phyloP scores from a whole-genome alignment of 2,113 vertebrate genomes.

The Channa maculata region DNA sequence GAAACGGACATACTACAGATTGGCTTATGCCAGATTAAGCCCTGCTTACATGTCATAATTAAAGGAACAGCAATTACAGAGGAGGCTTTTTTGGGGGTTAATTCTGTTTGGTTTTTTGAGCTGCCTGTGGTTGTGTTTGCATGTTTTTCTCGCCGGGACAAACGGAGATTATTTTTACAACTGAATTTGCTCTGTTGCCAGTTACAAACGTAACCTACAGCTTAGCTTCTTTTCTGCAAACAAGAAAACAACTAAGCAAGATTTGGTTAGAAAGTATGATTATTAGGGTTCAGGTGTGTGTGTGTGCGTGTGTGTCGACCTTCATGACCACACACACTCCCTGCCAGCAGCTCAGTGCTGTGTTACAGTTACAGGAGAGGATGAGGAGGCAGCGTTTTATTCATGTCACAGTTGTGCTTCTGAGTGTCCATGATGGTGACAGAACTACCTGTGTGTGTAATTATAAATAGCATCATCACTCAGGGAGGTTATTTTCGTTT shows the following conservation, averaged over 20 bases:
- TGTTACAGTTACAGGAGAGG: background rate
- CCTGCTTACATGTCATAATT: too few relatives aligned
- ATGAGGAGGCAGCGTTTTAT: background rate
- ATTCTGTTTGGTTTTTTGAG: background rate
- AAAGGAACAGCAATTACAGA: conserved; percentile 15
- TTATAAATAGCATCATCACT: conserved; percentile 10
- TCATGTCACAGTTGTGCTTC: background rate
- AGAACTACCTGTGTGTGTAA: background rate
- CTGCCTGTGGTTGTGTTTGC: background rate
- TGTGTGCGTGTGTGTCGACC: background rate
- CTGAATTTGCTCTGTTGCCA: too few relatives aligned
- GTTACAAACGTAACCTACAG: too few relatives aligned
- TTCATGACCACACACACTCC: background rate
- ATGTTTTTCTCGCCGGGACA: too few relatives aligned
- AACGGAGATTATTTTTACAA: too few relatives aligned
- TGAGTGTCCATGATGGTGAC: conserved; percentile 4
- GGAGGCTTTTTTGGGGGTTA: background rate
- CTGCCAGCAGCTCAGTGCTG: background rate
- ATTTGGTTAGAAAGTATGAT: too few relatives aligned
- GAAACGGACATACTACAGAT: background rate
- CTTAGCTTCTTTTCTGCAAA: background rate
- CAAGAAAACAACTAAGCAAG: too few relatives aligned
- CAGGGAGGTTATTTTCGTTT: background rate
- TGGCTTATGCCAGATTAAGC: too few relatives aligned
- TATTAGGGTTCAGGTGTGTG: background rate